Evolutionary conservation across 2,797 vertebrate species (phyloP), one percentile per base, ranked within the genome.

Genomic region (Halcyon chelicuti): DNA sequence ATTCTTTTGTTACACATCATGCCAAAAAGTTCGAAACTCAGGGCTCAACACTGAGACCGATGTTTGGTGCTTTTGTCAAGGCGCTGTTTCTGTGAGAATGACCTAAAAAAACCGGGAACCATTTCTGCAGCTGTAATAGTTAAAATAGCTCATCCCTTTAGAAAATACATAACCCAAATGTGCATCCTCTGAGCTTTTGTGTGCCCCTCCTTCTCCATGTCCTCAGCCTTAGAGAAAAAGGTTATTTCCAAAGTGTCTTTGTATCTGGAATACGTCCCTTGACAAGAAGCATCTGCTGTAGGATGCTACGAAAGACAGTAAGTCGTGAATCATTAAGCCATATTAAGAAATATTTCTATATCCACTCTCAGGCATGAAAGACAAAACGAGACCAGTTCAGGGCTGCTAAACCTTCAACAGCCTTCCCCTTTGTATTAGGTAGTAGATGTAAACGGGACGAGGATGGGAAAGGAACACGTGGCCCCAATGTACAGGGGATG

Each of bases 381-480:
- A 40, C 46, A 46, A 40, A 93, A 31, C 76, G 55, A 84, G 46
- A 44, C 25, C 18, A 39, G 33, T 73, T 68, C 2, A 19, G 8
- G 31, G n/a, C 23, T 44, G 40, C 40, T 81, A 85, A 79, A 46
- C 22, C 4, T 15, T 22, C 51, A 31, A 28, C 47, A 49, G 26
- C 46, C 47, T 70, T 65, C 39, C 62, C 42, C 31, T 71, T 76
- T 71, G 16, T 29, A 5, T 60, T 10, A 63, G 23, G 21, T 3
- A 57, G 28, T 22, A n/a, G 23, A 12, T 5, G 26, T 57, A 62
- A 95, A 66, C 61, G 81, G 39, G 61, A 62, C 28, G 23, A 46
- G 61, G 22, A 46, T 42, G 16, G 25, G 70, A 95, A 95, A 91
- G 61, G 72, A 86, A 39, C 58, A 78, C 46, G 49, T 72, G 81